Evolutionary conservation across 2,797 vertebrate genomes (phyloP).

Genomic region (Myoxocephalus aenaeus): DNA sequence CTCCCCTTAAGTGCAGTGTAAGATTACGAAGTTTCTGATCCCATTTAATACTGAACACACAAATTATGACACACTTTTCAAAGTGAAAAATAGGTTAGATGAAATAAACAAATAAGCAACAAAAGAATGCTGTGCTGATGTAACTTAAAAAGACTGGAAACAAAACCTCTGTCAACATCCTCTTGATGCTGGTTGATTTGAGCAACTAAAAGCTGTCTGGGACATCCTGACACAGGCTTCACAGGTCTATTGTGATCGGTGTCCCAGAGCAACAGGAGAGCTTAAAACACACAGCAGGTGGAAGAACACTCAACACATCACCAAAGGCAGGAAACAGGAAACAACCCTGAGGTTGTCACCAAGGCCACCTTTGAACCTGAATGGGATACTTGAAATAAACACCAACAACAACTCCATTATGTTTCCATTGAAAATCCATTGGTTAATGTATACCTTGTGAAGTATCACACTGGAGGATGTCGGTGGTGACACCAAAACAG

Average conservation of each 20-base stretch:
- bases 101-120: not conserved
- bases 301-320: conserved; percentile 34
- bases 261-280: conserved; percentile 38
- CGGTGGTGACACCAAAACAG: not conserved
- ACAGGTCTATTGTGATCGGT: conserved; percentile 43
- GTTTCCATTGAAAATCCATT: not conserved
- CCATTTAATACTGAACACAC: conserved; percentile 23
- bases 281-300: conserved; percentile 48
- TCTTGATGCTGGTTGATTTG: conserved; percentile 27
- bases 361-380: conserved; percentile 34
- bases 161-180: conserved; percentile 34
- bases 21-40: conserved; percentile 45
- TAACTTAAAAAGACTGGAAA: conserved; percentile 19
- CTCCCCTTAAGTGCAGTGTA: conserved; percentile 26
- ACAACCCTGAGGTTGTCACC: conserved; percentile 34
- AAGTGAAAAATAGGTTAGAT: conserved; percentile 37
- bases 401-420: conserved; percentile 13
- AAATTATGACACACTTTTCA: conserved; percentile 30
- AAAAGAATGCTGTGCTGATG: conserved; percentile 21
- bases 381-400: conserved; percentile 27
- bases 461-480: conserved; percentile 1
- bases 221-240: conserved; percentile 50
- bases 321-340: conserved; percentile 57
- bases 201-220: conserved; percentile 35
- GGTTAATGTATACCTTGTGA: not conserved